Conservation (phyloP, 1,140 invertebrate species). For the Hermatobates lingyangjiaoensis region DNA sequence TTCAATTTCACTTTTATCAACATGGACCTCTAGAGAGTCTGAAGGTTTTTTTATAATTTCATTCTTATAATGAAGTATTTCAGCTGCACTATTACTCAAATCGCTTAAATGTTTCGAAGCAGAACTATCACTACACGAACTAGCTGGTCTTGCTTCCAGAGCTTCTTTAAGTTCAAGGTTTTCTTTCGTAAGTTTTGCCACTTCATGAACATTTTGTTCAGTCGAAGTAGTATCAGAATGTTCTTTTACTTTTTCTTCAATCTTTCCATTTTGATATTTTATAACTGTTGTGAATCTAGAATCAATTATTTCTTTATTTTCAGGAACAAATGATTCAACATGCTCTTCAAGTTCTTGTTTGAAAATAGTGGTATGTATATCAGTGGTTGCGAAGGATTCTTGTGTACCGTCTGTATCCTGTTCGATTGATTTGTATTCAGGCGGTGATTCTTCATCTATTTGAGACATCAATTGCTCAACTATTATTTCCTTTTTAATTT, state of each 20-base stretch:
- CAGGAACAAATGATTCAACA: slow-evolving; percentile 22
- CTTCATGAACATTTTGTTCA: no score
- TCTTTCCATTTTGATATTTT: slow-evolving; percentile 4
- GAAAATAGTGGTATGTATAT: slow-evolving; percentile 24
- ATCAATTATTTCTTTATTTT: slow-evolving; percentile 15
- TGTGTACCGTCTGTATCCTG: slow-evolving; percentile 14
- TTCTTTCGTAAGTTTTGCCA: slow-evolving; percentile 2
- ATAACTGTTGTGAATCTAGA: background rate
- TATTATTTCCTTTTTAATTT: slow-evolving; percentile 29
- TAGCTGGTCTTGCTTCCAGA: slow-evolving; percentile 5
- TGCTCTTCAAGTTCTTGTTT: slow-evolving; percentile 23
- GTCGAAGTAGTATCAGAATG: no score
- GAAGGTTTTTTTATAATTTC: slow-evolving; percentile 23
- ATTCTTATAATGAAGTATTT: slow-evolving; percentile 20
- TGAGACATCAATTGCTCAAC: slow-evolving; percentile 27
- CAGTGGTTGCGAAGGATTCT: slow-evolving; percentile 20
- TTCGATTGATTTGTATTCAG: slow-evolving; percentile 25
- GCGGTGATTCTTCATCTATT: slow-evolving; percentile 29
- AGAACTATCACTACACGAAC: background rate
- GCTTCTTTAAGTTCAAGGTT: slow-evolving; percentile 10
- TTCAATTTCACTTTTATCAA: slow-evolving; percentile 31
- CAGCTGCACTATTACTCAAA: slow-evolving; percentile 9
- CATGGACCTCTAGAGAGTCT: slow-evolving; percentile 28
- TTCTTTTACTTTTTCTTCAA: no score
- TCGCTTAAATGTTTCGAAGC: background rate